phyloP scores from a whole-genome alignment of 2,797 vertebrate species.

The Morelia viridis region DNA sequence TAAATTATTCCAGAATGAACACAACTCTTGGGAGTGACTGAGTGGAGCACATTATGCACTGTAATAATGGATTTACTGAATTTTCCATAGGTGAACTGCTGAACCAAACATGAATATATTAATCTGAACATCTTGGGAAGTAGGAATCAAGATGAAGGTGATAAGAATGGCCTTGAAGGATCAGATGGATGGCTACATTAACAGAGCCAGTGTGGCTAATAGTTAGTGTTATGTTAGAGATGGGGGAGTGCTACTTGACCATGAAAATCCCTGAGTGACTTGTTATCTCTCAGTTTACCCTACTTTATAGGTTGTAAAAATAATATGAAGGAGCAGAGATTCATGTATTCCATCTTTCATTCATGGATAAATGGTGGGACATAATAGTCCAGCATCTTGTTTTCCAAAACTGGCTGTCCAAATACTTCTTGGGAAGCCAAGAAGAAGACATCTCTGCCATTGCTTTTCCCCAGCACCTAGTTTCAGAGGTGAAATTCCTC shows the following conservation, averaged over 20 bases:
- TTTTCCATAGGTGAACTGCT: neutral
- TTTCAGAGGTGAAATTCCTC: too few species aligned
- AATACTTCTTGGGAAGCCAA: too few species aligned
- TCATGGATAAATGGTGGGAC: too few species aligned
- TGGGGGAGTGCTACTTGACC: neutral
- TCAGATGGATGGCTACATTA: neutral
- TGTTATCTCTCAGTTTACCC: neutral
- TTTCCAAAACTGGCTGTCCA: too few species aligned
- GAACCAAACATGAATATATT: neutral
- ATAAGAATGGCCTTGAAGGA: neutral
- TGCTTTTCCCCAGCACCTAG: too few species aligned
- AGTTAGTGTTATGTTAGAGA: neutral
- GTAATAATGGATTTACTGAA: neutral
- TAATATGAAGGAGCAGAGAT: too few species aligned
- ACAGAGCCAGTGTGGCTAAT: neutral
- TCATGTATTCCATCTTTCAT: too few species aligned
- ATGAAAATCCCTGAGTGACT: neutral
- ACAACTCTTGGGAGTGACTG: neutral
- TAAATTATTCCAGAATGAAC: neutral
- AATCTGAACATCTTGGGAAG: neutral
- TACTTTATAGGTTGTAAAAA: neutral
- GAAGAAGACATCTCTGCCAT: too few species aligned
- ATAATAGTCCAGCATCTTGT: too few species aligned
- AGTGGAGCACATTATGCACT: neutral
- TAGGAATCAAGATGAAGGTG: neutral